phyloP scores from a whole-genome alignment of 2,797 vertebrate genomes.

The Rhinoraja longicauda region DNA sequence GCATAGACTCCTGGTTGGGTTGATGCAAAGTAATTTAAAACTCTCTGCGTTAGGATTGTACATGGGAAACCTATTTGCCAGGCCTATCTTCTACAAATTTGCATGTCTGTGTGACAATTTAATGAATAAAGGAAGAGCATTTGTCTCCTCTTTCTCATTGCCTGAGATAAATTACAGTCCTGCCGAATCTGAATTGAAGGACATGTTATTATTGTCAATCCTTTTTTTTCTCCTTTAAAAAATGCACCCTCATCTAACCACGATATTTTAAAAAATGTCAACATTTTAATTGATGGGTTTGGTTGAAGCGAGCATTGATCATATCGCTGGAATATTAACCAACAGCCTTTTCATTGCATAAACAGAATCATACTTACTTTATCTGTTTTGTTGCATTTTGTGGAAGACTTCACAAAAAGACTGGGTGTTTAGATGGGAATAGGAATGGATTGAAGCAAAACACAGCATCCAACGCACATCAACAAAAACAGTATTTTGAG shows the following conservation, averaged over 20 bases:
- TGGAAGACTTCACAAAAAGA: background rate
- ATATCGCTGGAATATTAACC: background rate
- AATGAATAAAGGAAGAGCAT: background rate
- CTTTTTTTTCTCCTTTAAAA: too few species aligned
- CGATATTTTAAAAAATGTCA: background rate
- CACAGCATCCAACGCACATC: background rate
- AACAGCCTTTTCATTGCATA: background rate
- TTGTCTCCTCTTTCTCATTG: background rate
- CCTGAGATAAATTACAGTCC: too few species aligned
- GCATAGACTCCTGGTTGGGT: background rate
- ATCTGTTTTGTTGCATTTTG: background rate
- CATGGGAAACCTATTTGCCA: background rate
- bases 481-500: background rate
- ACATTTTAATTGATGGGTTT: background rate
- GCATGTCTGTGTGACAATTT: background rate
- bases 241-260: too few species aligned
- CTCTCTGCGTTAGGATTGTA: background rate
- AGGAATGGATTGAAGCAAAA: too few species aligned
- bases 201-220: background rate
- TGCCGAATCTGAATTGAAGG: background rate
- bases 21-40: background rate
- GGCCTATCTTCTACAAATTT: background rate
- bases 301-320: background rate
- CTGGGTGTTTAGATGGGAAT: background rate
- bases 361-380: background rate